phyloP scores from a whole-genome alignment of 2,888 invertebrate species.

The Byasa hedistus region DNA sequence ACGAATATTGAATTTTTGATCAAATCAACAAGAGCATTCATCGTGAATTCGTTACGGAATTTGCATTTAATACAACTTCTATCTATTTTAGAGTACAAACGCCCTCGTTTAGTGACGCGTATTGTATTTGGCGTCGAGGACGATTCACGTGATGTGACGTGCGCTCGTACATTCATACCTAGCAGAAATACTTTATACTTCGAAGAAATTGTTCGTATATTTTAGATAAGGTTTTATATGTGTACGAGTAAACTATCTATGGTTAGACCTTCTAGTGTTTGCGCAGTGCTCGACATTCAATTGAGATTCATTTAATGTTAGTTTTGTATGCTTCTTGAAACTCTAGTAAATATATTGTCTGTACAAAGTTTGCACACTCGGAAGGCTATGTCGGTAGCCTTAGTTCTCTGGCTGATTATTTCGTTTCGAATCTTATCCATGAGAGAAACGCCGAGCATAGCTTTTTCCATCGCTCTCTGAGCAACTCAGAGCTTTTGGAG shows the following conservation, averaged over 20 bases:
- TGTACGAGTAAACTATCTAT: neutral
- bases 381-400: too few relatives aligned
- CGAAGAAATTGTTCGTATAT: slow-evolving; percentile 23
- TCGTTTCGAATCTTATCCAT: too few relatives aligned
- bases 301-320: neutral
- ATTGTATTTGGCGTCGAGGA: slow-evolving; percentile 52
- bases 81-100: slow-evolving; percentile 41
- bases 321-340: too few relatives aligned
- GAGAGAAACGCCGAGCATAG: too few relatives aligned
- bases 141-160: slow-evolving; percentile 47
- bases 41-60: slow-evolving; percentile 34
- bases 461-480: too few relatives aligned
- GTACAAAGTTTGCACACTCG: too few relatives aligned
- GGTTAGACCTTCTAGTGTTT: neutral
- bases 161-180: slow-evolving; percentile 25
- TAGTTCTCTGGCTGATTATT: too few relatives aligned
- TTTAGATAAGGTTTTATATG: neutral
- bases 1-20: neutral
- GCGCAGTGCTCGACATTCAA: neutral
- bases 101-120: slow-evolving; percentile 47
- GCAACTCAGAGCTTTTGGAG: too few relatives aligned
- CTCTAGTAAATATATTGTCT: too few relatives aligned
- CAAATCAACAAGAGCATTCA: slow-evolving; percentile 15
- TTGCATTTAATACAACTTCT: slow-evolving; percentile 35
- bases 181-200: neutral